These are phyloP conservation scores for Simalia tracyae DNA, from an alignment of 2,797 vertebrate species.

Conservation along the genomic window DNA sequence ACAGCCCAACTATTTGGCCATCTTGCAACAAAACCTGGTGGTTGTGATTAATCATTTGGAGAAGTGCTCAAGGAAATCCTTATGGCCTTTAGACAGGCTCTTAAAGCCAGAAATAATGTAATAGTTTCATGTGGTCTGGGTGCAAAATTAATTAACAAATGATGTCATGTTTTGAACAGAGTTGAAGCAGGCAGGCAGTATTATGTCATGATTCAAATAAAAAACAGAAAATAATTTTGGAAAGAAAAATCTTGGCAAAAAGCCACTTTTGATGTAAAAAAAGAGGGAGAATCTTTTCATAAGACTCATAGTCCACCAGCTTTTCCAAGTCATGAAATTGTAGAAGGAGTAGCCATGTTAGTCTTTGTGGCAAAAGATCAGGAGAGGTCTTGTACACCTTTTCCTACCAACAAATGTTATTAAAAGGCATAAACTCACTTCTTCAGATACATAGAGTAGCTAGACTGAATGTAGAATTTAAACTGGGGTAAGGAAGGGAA, in stretches of 20 bases:
- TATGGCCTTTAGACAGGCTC: background rate
- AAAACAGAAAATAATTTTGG: background rate
- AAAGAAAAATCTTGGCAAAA: background rate
- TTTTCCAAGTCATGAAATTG: background rate
- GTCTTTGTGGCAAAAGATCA: background rate
- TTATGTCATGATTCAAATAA: background rate
- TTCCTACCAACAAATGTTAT: background rate
- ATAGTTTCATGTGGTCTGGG: background rate
- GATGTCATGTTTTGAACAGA: background rate
- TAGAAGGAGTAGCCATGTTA: too few relatives aligned
- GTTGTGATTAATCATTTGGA: background rate
- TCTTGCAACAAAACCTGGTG: background rate
- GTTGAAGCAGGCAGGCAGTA: background rate
- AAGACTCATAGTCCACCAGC: background rate
- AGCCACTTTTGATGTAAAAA: background rate
- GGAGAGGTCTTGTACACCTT: background rate
- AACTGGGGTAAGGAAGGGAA: background rate
- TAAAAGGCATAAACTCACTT: background rate
- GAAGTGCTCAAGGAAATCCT: background rate
- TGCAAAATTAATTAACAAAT: background rate
- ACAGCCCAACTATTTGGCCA: background rate
- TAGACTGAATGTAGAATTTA: background rate
- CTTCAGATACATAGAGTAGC: background rate
- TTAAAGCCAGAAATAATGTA: background rate
- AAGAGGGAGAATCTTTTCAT: background rate